Evolutionary conservation across 2,113 vertebrate species (phyloP), one percentile per base, ranked within the genome.

Genomic region (Atherinomorus stipes): DNA sequence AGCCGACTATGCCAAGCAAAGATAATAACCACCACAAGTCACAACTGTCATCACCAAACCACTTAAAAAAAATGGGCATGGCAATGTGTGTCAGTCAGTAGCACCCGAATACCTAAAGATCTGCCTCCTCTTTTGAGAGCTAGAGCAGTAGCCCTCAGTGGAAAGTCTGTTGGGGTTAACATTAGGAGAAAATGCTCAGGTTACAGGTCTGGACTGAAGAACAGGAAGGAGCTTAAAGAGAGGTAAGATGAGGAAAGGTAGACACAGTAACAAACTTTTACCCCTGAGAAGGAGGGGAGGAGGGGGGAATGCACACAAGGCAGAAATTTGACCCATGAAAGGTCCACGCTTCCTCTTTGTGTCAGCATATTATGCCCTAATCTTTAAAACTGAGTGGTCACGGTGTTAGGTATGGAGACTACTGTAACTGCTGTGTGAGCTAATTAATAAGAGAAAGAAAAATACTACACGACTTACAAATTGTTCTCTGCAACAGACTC

Each of bases 121-220:
- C 94, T 98, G 96, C 92, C 96, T 96, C 95, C 94, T 94, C 91
- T 95, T 95, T 95, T 95, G 96, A 93, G 95, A 97, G 92, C 95
- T 95, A 94, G 95, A 95, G 94, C 94, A 94, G 96, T 96, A 98
- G 95, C 94, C 94, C 91, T 96, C 95, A 95, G 95, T 96, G 95
- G 95, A 94, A 94, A 95, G 93, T 95, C 95, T 97, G 97, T 94
- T 91, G 94, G 89, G 87, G 87, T 92, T 96, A 93, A 95, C 91
- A 95, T 82, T 94, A 93, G 92, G 94, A 92, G 93, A 94, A 93
- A 93, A 91, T 16, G 87, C 86, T 84, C 64, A 62, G 73, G 92
- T 95, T 94, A 94, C 89, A 91, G 85, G 64, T 81, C 66, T 85
- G 88, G 59, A 85, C 50, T 80, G 76, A 69, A 87, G 77, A 85